Percentiles rank a stretch among this genome's conserved stretches.
Evolutionary conservation across 2,888 invertebrate genomes (phyloP).

Genomic region (Eurois occulta): DNA sequence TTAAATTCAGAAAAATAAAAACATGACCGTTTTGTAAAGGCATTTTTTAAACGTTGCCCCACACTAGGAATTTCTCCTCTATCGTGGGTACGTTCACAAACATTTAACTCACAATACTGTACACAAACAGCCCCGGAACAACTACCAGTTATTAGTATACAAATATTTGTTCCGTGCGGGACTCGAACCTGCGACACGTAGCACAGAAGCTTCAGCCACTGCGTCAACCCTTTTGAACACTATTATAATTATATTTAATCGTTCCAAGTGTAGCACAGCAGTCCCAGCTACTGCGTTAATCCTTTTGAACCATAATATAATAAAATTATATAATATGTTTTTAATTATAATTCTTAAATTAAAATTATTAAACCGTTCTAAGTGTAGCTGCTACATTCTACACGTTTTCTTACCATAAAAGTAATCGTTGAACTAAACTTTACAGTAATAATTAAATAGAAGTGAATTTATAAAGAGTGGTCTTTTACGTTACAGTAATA

Average conservation of each 20-base stretch:
- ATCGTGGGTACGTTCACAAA: background rate
- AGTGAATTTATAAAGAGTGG: slow-evolving; percentile 31
- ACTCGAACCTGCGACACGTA: background rate
- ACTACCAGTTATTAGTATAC: background rate
- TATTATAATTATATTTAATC: background rate
- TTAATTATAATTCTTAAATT: background rate
- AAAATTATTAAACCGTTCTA: background rate
- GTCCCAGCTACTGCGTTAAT: too few relatives aligned
- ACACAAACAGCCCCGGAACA: background rate
- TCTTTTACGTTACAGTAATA: slow-evolving; percentile 10
- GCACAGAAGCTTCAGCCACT: background rate
- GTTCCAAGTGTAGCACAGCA: background rate
- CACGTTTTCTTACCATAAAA: background rate
- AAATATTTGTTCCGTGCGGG: background rate
- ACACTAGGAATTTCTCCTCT: background rate
- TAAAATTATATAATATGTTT: background rate
- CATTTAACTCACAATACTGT: background rate
- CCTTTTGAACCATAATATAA: background rate
- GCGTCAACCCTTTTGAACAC: too few relatives aligned
- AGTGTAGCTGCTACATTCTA: background rate
- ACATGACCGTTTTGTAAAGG: background rate
- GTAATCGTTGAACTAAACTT: slow-evolving; percentile 21
- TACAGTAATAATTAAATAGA: slow-evolving; percentile 24
- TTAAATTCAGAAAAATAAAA: background rate
- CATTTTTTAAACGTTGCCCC: background rate